Base-by-base conservation (phyloP, 2,888 invertebrate species). In the Hemistola chrysoprasaria region DNA sequence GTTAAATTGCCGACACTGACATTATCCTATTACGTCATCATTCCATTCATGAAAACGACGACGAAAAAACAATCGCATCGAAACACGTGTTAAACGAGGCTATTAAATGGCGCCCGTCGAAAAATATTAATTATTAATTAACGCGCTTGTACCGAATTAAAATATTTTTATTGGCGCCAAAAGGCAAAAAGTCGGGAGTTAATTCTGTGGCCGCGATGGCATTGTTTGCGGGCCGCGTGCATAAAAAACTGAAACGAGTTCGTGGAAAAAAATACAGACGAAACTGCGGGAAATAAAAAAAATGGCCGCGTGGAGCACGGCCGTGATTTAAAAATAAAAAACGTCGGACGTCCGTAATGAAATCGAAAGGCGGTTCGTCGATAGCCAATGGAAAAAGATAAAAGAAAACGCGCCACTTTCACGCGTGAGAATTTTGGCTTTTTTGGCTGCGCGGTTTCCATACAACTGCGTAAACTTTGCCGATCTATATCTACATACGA, bases 351-450 rank as follows among this genome's bases (percentile, higher is more conserved):
- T 84, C 78, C 86, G 86, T 88, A 88, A 87, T 87, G 88, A 88
- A 88, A 88, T 87, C 87, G 88, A 88, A 88, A 88, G 88, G 88
- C 75, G 84, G 85, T 85, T 84, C 84, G 86, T 87, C 87, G 87
- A 88, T 88, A 77, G 78, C 85, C 77, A 78, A 71, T 78, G 83
- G 82, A 79, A 87, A 88, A 88, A 86, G 66, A 81, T 82, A 86
- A 87, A 87, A 86, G 84, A 81, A n/a, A 80, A 51, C 27, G 48
- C 61, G 60, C 61, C 85, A 88, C 88, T 88, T 88, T 88, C 87
- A 76, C 87, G 86, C 82, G 86, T 81, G 84, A 83, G 86, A 78
- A 79, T 85, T 84, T 82, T 74, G 78, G 74, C 72, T 74, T 81
- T 86, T 85, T 83, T 78, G 72, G 73, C 68, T 62, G 63, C 52